phyloP scores from a whole-genome alignment of 2,113 vertebrate species.

The Tricholaema leucomelas region DNA sequence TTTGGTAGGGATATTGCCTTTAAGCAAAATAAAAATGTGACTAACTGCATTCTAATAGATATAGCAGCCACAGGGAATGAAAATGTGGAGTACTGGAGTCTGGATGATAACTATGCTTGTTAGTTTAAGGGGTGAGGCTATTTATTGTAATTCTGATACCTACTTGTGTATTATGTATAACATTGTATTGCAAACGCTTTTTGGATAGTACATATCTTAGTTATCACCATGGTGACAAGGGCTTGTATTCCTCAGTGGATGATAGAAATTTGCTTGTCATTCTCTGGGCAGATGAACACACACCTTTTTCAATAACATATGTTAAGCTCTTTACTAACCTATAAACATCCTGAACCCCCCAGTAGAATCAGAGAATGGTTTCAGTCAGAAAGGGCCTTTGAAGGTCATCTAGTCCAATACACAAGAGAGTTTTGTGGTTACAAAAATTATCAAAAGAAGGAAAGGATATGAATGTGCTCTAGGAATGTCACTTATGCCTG shows the following conservation, averaged over 20 bases:
- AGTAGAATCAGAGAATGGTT: not conserved
- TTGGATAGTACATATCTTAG: not conserved
- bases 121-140: not conserved
- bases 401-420: not conserved
- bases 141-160: not conserved
- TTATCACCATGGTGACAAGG: not conserved
- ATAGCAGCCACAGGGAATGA: not conserved
- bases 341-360: accelerated
- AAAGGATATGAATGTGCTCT: not conserved
- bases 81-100: not conserved
- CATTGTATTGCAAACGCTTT: not conserved
- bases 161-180: too few species aligned
- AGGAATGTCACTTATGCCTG: not conserved
- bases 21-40: not conserved
- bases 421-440: accelerated
- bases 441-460: not conserved
- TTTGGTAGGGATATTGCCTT: not conserved
- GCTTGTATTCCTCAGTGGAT: not conserved
- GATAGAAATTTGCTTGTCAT: not conserved
- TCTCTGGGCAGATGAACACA: not conserved
- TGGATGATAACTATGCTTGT: not conserved
- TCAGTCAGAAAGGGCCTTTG: not conserved
- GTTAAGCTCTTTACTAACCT: not conserved
- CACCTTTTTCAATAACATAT: not conserved
- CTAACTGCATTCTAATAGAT: not conserved